Evolutionary conservation across 2,888 invertebrate species (phyloP), one percentile per base, ranked within the genome.

Genomic region (Drepana falcataria): DNA sequence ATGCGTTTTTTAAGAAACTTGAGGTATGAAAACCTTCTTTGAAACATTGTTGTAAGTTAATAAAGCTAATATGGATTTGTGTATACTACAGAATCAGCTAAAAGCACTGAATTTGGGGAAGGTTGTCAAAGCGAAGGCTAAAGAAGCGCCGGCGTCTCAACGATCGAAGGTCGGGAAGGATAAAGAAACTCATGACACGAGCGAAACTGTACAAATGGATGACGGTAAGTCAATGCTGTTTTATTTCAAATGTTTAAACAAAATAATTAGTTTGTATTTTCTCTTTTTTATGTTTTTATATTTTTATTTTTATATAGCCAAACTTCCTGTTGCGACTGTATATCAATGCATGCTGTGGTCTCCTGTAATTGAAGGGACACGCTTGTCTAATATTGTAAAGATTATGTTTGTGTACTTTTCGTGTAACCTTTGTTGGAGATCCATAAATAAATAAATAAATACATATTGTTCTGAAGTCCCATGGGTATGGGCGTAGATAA

Each of bases 51-150:
- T 37, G 7, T 2, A 40, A 40, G 2, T 7, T 40, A 40, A 40
- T 37, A 37, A 37, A 1, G 4, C 4, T 6, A 7, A 7, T 40
- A 40, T 40, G 6, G 35, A 3, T 48, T 34, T 52, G 35, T 21
- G 51, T 56, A 51, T 52, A 33, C 80, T 81, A 7, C 77, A 91
- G 91, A 87, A 76, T 68, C 91, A 89, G 66, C 66, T 89, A 1
- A 91, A 87, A 70, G 87, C 87, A 0, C 59, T 87, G 5, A 91
- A 90, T 59, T 62, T 91, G 21, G 82, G 79, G 1, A 91, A 91
- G 58, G 66, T 72, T 0, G 59, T 69, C 3, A 88, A 88, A 56
- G 64, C 53, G 35, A 85, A 81, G 59, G 66, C 56, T 21, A 90
- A 87, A 65, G 86, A 85, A 5, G 57, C 76, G 0, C 81, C 83